Conservation (phyloP, 2,113 vertebrate species). For the Haemorhous mexicanus region DNA sequence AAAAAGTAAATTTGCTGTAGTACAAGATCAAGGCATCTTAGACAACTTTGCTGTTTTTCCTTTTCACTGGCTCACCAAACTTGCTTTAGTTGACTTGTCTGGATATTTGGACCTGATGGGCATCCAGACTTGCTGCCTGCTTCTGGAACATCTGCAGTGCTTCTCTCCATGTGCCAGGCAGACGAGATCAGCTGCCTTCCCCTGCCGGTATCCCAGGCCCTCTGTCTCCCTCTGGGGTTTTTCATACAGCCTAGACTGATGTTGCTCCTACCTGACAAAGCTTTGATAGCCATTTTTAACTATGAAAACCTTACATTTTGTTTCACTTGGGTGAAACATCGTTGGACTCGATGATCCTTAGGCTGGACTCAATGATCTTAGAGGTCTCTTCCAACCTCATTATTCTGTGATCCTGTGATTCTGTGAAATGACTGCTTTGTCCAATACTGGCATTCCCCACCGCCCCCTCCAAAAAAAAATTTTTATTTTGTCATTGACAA, state of each 20-base stretch:
- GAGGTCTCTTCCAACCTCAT: too few relatives aligned
- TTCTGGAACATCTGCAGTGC: background rate
- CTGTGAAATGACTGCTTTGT: background rate
- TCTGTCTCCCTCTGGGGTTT: accelerated
- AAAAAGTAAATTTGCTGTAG: background rate
- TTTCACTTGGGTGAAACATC: background rate
- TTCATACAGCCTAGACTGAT: background rate
- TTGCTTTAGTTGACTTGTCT: background rate
- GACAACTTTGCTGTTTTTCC: background rate
- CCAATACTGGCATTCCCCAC: background rate
- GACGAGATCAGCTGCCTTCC: accelerated
- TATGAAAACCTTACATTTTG: background rate
- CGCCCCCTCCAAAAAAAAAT: accelerated
- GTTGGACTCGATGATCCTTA: too few relatives aligned
- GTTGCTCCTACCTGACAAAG: background rate
- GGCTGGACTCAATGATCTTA: too few relatives aligned
- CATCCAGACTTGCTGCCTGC: background rate
- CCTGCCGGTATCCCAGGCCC: accelerated
- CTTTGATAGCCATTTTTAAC: background rate
- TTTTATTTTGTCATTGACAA: background rate
- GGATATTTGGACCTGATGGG: too few relatives aligned
- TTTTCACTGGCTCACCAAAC: background rate
- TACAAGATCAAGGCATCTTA: background rate
- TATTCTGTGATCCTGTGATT: too few relatives aligned
- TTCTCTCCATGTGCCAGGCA: background rate